Evolutionary conservation across 2,113 vertebrate species (phyloP).

Genomic region (Trochalopteron elliotii): DNA sequence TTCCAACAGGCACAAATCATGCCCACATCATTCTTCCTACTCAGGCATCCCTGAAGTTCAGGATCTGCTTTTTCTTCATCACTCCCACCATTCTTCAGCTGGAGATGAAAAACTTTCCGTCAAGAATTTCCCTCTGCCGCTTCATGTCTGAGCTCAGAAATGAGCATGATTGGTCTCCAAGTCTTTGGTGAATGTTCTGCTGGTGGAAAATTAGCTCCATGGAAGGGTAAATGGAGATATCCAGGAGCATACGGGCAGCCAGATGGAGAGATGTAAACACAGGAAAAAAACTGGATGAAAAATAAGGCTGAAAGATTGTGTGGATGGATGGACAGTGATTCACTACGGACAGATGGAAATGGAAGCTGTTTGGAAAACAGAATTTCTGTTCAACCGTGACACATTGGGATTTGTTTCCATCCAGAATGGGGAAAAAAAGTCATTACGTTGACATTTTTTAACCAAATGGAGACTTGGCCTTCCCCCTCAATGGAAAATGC

Average conservation of each 20-base stretch:
- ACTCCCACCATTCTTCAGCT: not conserved
- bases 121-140: not conserved
- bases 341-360: conserved; percentile 55
- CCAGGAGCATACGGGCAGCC: conserved; percentile 40
- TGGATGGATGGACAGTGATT: conserved; percentile 58
- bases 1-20: not conserved
- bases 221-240: conserved; percentile 47
- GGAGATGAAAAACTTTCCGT: not conserved
- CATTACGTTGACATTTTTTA: not conserved
- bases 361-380: conserved; percentile 55
- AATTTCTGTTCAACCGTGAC: conserved; percentile 22
- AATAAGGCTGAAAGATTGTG: conserved; percentile 41
- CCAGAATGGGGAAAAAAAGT: not conserved
- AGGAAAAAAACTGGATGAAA: conserved; percentile 40
- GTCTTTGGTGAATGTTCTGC: not conserved
- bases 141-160: not conserved
- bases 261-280: conserved; percentile 54
- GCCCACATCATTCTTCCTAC: not conserved
- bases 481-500: not conserved
- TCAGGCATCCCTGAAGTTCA: not conserved
- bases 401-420: not conserved
- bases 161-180: not conserved
- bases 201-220: conserved; percentile 14
- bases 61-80: not conserved
- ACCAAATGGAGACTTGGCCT: not conserved